Conservation (phyloP, 2,888 invertebrate genomes). For the Megaustenia siamemsis region DNA sequence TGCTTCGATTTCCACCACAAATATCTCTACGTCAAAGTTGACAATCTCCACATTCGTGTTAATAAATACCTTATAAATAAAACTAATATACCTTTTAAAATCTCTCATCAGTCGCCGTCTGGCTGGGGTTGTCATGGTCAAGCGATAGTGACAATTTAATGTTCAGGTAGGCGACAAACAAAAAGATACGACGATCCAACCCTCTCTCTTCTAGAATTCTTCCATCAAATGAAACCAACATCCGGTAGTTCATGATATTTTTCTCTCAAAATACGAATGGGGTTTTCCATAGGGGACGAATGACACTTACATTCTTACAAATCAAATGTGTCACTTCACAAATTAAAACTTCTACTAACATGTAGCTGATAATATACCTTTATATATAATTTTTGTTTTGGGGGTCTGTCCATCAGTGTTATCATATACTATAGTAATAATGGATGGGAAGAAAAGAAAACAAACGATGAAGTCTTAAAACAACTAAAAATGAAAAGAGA, state of each 20-base stretch:
- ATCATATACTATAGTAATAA: no score
- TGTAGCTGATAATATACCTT: no score
- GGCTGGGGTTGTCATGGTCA: conserved; percentile 96
- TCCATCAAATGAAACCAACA: conserved; percentile 28
- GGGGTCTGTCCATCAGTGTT: no score
- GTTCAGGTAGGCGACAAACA: conserved; percentile 13
- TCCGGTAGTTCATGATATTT: conserved; percentile 20
- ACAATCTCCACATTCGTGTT: no score
- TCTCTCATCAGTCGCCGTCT: conserved; percentile 99
- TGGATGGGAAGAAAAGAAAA: no score
- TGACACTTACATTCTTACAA: no score
- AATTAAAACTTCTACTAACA: no score
- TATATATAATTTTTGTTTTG: no score
- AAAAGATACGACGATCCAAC: neutral
- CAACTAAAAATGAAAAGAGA: no score
- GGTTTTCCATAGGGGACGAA: conserved; percentile 33
- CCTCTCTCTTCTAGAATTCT: neutral
- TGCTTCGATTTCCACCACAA: neutral
- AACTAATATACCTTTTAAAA: conserved; percentile 80
- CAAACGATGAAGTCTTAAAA: no score
- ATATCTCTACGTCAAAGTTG: neutral
- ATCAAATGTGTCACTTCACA: no score
- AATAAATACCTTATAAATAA: no score
- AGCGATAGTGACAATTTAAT: neutral
- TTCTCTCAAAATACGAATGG: conserved; percentile 36